Evolutionary conservation across 2,113 vertebrate species (phyloP).

Genomic region (Carassius carassius): DNA sequence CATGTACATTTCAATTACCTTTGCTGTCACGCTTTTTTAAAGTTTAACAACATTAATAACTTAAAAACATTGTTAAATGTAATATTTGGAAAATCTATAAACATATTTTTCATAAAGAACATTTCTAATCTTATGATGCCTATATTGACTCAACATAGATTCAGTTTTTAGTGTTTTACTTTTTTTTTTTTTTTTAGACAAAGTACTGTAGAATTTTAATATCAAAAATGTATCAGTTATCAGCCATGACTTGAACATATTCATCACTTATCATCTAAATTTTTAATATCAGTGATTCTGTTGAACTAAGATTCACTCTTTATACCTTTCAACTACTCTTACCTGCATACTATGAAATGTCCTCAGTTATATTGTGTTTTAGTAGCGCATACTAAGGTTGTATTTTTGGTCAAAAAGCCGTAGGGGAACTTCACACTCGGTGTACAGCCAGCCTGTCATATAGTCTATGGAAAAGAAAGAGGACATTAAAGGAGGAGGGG

Average conservation of each 20-base stretch:
- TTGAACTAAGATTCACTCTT: neutral
- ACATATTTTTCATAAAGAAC: neutral
- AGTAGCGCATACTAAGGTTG: neutral
- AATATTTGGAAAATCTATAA: too few relatives aligned
- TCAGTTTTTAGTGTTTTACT: neutral
- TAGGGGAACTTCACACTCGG: constrained; percentile 14
- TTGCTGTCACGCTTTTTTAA: too few relatives aligned
- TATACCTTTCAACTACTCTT: neutral
- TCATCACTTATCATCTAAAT: neutral
- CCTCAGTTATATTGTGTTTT: neutral
- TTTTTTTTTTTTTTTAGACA: neutral
- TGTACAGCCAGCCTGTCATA: constrained; percentile 45
- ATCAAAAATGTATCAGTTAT: neutral
- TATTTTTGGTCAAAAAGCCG: constrained; percentile 12
- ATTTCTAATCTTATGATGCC: neutral
- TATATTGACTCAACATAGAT: neutral
- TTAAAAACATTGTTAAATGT: too few relatives aligned
- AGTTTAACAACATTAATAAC: too few relatives aligned
- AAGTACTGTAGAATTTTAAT: neutral
- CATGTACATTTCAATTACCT: too few relatives aligned
- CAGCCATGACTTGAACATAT: neutral
- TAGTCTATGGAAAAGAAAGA: neutral
- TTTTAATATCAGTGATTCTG: neutral
- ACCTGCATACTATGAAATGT: neutral
- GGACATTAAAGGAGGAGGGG: constrained; percentile 29